Percentiles rank a stretch among this genome's conserved stretches.
Conservation (phyloP, 2,113 vertebrate species). For the Halcyon malimbica region DNA sequence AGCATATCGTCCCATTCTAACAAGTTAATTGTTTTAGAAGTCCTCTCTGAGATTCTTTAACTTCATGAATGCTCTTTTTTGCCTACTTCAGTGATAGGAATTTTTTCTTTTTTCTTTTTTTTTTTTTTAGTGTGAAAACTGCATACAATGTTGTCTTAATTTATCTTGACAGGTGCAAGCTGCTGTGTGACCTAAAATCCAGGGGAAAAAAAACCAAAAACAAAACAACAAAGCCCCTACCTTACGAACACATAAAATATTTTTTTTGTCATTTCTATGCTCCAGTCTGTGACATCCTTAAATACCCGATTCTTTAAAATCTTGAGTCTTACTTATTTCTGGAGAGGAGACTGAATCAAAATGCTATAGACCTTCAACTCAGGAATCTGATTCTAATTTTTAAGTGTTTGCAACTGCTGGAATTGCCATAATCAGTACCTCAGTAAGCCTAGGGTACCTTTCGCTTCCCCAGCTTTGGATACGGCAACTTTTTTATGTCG, state of each 20-base stretch:
- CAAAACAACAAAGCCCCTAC: rapidly evolving
- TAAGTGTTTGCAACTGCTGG: background rate
- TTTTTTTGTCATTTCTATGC: background rate
- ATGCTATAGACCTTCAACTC: background rate
- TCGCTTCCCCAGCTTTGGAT: background rate
- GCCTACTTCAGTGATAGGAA: background rate
- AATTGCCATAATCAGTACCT: background rate
- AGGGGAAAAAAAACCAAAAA: background rate
- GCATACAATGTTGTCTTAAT: background rate
- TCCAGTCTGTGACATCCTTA: background rate
- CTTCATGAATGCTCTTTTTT: background rate
- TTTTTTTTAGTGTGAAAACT: background rate
- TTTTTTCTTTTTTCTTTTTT: background rate
- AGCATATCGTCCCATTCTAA: background rate
- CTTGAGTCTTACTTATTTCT: background rate
- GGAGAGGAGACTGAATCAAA: background rate
- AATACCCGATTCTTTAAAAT: background rate
- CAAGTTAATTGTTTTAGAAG: background rate
- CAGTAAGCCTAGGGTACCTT: background rate
- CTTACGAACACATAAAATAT: background rate
- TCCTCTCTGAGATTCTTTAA: background rate
- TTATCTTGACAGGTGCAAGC: background rate
- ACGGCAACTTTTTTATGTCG: background rate
- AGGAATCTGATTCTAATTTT: background rate
- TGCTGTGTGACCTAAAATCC: background rate